phyloP scores from a whole-genome alignment of 2,888 invertebrate genomes.

The Apodemia mormo region DNA sequence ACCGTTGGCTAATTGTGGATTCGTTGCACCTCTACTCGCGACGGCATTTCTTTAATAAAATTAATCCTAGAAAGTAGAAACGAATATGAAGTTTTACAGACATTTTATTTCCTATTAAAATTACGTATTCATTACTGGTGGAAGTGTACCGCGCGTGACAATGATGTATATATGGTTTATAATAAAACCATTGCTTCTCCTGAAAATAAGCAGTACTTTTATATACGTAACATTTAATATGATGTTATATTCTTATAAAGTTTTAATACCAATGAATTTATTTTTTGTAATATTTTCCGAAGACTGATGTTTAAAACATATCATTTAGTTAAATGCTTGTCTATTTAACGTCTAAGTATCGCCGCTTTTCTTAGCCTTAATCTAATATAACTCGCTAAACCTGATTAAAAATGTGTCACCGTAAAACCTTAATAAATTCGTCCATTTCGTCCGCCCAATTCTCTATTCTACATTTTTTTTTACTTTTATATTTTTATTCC shows the following conservation, averaged over 20 bases:
- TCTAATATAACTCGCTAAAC: slow-evolving; percentile 28
- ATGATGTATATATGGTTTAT: background rate
- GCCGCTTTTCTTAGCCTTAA: slow-evolving; percentile 23
- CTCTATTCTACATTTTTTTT: slow-evolving; percentile 18
- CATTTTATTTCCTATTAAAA: no score
- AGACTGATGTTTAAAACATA: slow-evolving; percentile 68
- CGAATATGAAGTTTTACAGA: no score
- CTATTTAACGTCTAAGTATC: slow-evolving; percentile 22
- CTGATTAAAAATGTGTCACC: slow-evolving; percentile 20
- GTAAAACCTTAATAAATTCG: slow-evolving; percentile 35
- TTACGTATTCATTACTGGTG: no score
- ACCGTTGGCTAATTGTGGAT: no score
- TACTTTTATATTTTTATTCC: slow-evolving; percentile 15
- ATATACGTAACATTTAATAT: slow-evolving; percentile 3
- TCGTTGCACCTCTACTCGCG: no score
- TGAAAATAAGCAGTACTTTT: background rate
- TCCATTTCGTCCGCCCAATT: slow-evolving; percentile 36
- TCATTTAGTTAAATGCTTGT: slow-evolving; percentile 55
- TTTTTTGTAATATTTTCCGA: slow-evolving; percentile 52
- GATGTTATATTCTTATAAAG: slow-evolving; percentile 15
- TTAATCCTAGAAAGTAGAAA: no score
- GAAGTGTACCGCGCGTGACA: background rate
- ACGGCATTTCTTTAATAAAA: no score
- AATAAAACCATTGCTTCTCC: background rate
- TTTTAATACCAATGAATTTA: slow-evolving; percentile 9